Evolutionary conservation across 1,140 invertebrate genomes (phyloP).

Genomic region (Limonius californicus): DNA sequence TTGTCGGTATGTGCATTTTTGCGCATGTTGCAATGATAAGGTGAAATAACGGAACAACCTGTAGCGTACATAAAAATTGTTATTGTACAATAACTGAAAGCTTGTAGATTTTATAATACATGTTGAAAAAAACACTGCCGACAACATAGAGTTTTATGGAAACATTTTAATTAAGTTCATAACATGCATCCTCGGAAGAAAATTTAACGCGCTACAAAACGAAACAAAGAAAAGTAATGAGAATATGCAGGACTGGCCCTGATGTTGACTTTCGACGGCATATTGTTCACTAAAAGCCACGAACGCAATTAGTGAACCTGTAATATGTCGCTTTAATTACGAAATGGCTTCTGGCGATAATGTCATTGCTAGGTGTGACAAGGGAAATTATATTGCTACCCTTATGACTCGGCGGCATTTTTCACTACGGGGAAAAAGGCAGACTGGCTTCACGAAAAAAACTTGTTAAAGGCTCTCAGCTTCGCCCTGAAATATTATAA

Average conservation of each 20-base stretch:
- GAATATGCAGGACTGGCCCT: not conserved
- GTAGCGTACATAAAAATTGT: too few relatives aligned
- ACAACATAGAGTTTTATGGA: too few relatives aligned
- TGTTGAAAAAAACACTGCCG: too few relatives aligned
- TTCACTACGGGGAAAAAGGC: too few relatives aligned
- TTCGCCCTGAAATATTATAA: too few relatives aligned
- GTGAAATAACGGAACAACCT: too few relatives aligned
- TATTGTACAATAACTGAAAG: too few relatives aligned
- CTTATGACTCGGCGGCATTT: not conserved
- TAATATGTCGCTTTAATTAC: slow-evolving; percentile 12
- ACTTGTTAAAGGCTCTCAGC: too few relatives aligned
- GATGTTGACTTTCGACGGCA: not conserved
- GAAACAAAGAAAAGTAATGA: slow-evolving; percentile 2
- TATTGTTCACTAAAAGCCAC: slow-evolving; percentile 6
- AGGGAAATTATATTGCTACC: not conserved
- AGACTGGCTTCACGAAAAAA: too few relatives aligned
- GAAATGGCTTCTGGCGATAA: slow-evolving; percentile 2
- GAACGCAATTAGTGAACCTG: slow-evolving; percentile 1
- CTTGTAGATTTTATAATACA: too few relatives aligned
- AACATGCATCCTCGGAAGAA: not conserved
- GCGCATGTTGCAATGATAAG: too few relatives aligned
- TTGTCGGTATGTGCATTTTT: too few relatives aligned
- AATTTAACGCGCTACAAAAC: not conserved
- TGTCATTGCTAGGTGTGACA: not conserved
- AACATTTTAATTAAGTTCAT: not conserved